Evolutionary conservation across 2,797 vertebrate species (phyloP), one percentile per base, ranked within the genome.

Genomic region (Odontamblyopus rebecca): DNA sequence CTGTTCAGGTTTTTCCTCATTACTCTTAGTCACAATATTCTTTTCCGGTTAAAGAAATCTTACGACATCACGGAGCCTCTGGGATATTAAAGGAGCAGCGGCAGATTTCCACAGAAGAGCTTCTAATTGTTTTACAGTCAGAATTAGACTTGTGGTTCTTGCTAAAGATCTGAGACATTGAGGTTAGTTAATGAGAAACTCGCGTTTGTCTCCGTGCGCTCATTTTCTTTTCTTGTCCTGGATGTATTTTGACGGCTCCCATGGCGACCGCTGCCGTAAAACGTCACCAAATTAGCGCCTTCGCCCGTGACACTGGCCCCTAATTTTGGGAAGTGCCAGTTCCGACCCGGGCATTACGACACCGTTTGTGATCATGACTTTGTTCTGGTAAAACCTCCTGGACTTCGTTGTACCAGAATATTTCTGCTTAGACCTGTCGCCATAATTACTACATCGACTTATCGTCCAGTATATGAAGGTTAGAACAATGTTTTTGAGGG

Each of bases 241-340:
- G 38, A 66, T 68, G 67, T 86, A 84, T 90, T 90, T 84, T 85
- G 85, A 82, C 81, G 73, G 85, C 85, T 89, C 68, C 87, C 82
- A 85, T 89, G 83, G 69, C 74, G 71, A 86, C 86, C 67, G 61
- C 76, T 65, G 63, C 76, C 64, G 67, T 75, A 72, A 81, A 86
- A 68, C 68, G 67, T 69, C 72, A 75, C 75, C 35, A 75, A 81
- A 84, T 84, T 73, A 76, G 70, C 76, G 70, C 60, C 59, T 62
- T 82, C 35, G 68, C 83, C 77, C 74, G 82, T 86, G 79, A 32
- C 70, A 61, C 5, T 44, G 15, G 67, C 75, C 54, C 71, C 61
- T 74, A 29, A 6, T 67, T 71, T 76, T 71, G 30, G 30, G 32
- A 66, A 70, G 30, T 67, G 38, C 54, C 30, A 41, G 9, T 68